Percentiles rank a stretch among this genome's conserved stretches.
Evolutionary conservation across 2,888 invertebrate genomes (phyloP).

Genomic region (Amphipoea lucens): DNA sequence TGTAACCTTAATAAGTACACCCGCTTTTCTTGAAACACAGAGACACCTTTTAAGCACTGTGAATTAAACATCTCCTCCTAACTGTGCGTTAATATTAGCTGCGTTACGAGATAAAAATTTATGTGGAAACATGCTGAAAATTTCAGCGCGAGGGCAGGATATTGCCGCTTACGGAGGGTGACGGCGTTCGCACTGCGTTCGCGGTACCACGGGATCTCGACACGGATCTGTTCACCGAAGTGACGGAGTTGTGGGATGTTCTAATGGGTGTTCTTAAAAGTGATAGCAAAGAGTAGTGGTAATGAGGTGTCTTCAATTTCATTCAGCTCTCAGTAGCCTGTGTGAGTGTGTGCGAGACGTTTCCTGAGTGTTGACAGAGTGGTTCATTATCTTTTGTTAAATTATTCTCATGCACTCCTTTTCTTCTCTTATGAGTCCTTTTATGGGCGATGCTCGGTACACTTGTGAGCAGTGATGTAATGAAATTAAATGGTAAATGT

Average conservation of each 20-base stretch:
- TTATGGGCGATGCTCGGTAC: constrained; percentile 19
- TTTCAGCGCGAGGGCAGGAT: constrained; percentile 65
- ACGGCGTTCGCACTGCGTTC: constrained; percentile 56
- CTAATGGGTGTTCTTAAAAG: constrained; percentile 29
- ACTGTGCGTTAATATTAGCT: constrained; percentile 61
- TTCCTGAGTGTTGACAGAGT: constrained; percentile 73
- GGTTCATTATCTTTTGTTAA: constrained; percentile 75
- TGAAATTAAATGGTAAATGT: constrained; percentile 24
- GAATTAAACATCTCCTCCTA: constrained; percentile 55
- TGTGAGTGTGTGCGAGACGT: constrained; percentile 64
- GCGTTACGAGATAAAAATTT: constrained; percentile 67
- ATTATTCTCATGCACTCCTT: constrained; percentile 59
- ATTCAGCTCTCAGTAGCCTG: constrained; percentile 68
- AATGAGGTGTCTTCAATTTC: constrained; percentile 68
- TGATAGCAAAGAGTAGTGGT: constrained; percentile 60
- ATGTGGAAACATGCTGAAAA: constrained; percentile 71
- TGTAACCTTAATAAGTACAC: constrained; percentile 19
- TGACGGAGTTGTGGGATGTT: constrained; percentile 23
- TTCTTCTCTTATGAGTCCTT: constrained; percentile 43
- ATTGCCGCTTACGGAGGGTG: constrained; percentile 65
- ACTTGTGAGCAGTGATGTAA: constrained; percentile 16
- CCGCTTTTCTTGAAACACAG: constrained; percentile 30
- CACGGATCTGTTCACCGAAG: constrained; percentile 51
- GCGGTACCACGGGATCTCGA: constrained; percentile 63
- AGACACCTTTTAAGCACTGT: constrained; percentile 38